Conservation (phyloP, 1,140 invertebrate genomes). For the Ips typographus region DNA sequence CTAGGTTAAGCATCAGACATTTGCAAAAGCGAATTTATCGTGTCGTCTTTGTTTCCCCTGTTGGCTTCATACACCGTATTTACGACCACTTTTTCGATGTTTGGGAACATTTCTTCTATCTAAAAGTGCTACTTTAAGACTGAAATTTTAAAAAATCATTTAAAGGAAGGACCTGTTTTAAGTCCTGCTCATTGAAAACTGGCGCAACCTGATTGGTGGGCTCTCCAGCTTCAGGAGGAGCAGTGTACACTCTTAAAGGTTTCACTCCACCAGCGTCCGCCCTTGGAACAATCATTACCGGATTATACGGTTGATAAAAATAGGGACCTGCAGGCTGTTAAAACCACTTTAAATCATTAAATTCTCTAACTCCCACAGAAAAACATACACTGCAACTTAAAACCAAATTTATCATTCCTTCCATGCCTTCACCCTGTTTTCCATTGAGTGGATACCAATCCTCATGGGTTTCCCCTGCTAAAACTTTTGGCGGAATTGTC, state of each 20-base stretch:
- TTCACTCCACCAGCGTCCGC: conserved; percentile 44
- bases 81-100: conserved; percentile 89
- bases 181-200: conserved; percentile 66
- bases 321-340: conserved; percentile 34
- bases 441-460: conserved; percentile 92
- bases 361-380: conserved; percentile 49
- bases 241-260: conserved; percentile 57
- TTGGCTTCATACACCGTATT: conserved; percentile 89
- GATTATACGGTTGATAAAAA: conserved; percentile 36
- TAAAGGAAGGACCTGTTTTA: conserved; percentile 66
- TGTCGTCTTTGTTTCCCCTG: conserved; percentile 84
- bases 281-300: conserved; percentile 44
- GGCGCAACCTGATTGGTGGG: conserved; percentile 51
- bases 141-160: not conserved
- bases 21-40: conserved; percentile 89
- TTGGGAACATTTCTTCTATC: conserved; percentile 96
- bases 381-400: conserved; percentile 69
- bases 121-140: conserved; percentile 52
- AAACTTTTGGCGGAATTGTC: conserved; percentile 77
- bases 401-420: conserved; percentile 82
- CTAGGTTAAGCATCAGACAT: conserved; percentile 59
- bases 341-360: conserved; percentile 7
- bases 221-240: conserved; percentile 44
- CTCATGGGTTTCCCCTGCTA: conserved; percentile 86
- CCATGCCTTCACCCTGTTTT: conserved; percentile 89